These are phyloP conservation scores for Trissolcus brochymenae DNA, from an alignment of 2,888 invertebrate genomes.

Conservation along the genomic window DNA sequence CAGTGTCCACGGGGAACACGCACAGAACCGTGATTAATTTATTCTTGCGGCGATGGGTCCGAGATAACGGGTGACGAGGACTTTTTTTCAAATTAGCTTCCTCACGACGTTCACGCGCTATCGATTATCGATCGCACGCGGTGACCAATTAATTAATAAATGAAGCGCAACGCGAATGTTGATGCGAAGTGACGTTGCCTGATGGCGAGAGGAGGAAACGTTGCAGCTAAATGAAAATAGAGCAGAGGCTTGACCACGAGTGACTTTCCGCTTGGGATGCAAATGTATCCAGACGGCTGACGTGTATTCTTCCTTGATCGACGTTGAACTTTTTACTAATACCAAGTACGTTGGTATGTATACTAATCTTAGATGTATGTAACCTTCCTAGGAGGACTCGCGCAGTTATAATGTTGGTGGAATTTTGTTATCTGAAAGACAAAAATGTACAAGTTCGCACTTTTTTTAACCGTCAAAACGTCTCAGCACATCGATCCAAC, in stretches of 20 bases:
- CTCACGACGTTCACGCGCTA: conserved; percentile 21
- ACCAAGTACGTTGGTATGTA: too few species aligned
- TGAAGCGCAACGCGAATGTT: conserved; percentile 15
- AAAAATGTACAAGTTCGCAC: neutral
- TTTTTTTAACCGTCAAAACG: neutral
- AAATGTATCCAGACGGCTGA: conserved; percentile 62
- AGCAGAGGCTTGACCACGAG: conserved; percentile 18
- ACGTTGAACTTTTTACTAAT: neutral
- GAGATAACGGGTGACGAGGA: neutral
- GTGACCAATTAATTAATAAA: conserved; percentile 45
- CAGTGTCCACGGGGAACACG: neutral
- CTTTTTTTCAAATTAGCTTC: conserved; percentile 26
- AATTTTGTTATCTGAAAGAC: too few species aligned
- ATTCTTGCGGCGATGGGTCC: conserved; percentile 1
- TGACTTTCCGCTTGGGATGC: neutral
- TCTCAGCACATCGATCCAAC: neutral
- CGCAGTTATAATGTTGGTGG: too few species aligned
- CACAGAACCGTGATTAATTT: neutral
- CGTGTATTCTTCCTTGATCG: conserved; percentile 54
- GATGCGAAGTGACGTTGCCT: conserved; percentile 26
- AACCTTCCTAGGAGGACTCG: too few species aligned
- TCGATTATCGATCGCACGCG: conserved; percentile 33
- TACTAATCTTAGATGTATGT: too few species aligned
- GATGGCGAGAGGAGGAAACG: conserved; percentile 21
- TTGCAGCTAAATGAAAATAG: conserved; percentile 35